These are phyloP conservation scores for Pollicipes pollicipes DNA, from an alignment of 1,140 invertebrate genomes.

Conservation along the genomic window DNA sequence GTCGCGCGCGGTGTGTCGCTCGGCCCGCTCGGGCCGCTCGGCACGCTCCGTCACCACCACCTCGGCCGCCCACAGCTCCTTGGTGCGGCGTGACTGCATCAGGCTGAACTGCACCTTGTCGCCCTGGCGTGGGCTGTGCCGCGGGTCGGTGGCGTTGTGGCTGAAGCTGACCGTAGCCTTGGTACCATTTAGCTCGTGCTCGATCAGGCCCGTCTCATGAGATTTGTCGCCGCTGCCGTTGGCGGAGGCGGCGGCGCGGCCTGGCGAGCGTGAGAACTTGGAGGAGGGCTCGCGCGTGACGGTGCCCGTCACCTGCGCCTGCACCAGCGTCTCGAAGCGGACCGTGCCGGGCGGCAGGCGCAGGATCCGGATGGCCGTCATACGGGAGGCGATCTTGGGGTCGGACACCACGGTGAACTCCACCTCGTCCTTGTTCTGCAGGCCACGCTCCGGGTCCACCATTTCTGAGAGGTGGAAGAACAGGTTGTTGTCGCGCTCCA, in stretches of 20 bases:
- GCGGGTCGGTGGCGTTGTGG: neutral
- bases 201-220: constrained; percentile 45
- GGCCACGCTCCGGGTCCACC: constrained; percentile 50
- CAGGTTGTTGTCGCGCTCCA: constrained; percentile 62
- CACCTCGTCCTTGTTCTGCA: constrained; percentile 70
- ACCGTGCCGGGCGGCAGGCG: constrained; percentile 63
- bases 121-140: neutral
- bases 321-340: constrained; percentile 61
- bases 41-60: constrained; percentile 25
- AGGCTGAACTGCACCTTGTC: constrained; percentile 47
- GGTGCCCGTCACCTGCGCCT: constrained; percentile 33
- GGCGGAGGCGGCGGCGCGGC: constrained; percentile 19
- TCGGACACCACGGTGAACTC: constrained; percentile 70
- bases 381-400: constrained; percentile 34
- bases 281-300: constrained; percentile 7
- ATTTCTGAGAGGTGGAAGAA: constrained; percentile 82
- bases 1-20: neutral
- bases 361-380: constrained; percentile 80
- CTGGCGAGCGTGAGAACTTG: constrained; percentile 14
- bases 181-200: constrained; percentile 45
- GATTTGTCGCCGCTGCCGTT: constrained; percentile 23
- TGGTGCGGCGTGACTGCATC: constrained; percentile 55
- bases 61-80: constrained; percentile 56
- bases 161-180: constrained; percentile 16
- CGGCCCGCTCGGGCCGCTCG: neutral